Evolutionary conservation across 2,888 invertebrate species (phyloP).

Genomic region (Caenorhabditis drosophilae): DNA sequence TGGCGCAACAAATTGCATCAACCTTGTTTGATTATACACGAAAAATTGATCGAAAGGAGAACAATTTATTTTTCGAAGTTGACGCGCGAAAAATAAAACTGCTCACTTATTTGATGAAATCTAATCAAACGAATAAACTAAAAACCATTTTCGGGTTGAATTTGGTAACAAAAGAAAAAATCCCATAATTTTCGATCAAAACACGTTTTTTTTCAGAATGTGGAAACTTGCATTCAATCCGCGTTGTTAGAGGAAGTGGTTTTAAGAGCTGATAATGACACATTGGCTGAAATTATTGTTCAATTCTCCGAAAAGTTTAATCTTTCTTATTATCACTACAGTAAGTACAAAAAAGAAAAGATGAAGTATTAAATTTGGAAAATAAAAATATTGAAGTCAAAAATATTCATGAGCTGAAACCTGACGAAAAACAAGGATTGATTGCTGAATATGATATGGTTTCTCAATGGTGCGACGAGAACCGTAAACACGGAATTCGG

Average conservation of each 20-base stretch:
- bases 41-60: neutral
- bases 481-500: slow-evolving; percentile 1
- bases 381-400: neutral
- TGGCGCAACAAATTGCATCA: neutral
- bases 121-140: neutral
- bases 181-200: too few species aligned
- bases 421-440: neutral
- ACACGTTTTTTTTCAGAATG: slow-evolving; percentile 10
- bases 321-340: neutral
- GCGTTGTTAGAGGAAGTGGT: slow-evolving; percentile 12
- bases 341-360: neutral
- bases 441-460: neutral
- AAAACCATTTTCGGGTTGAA: slow-evolving; percentile 1
- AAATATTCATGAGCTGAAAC: neutral
- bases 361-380: too few species aligned
- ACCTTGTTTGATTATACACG: slow-evolving; percentile 6
- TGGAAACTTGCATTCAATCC: slow-evolving; percentile 17
- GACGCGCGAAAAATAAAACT: slow-evolving; percentile 15
- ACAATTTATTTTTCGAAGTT: neutral
- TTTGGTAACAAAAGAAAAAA: too few species aligned
- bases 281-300: slow-evolving; percentile 2
- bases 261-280: slow-evolving; percentile 5
- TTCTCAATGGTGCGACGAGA: slow-evolving; percentile 2
- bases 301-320: neutral
- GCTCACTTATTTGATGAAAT: slow-evolving; percentile 11